Evolutionary conservation across 2,888 invertebrate species (phyloP), one percentile per base, ranked within the genome.

Genomic region (Apotomis capreana): DNA sequence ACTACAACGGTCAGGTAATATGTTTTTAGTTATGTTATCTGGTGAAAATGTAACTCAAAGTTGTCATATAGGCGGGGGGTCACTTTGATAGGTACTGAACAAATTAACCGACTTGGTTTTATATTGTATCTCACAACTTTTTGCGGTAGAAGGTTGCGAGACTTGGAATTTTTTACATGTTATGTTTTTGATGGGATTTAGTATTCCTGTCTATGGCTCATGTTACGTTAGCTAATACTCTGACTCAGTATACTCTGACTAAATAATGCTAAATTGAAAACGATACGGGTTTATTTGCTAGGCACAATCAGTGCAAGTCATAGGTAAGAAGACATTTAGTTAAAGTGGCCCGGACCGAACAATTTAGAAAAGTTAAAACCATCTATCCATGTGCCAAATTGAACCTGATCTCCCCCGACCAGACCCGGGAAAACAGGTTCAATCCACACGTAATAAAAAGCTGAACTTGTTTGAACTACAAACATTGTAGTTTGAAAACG

Each of bases 401-500:
- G 60, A 67, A 12, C 13, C 37, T 2, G 60, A 37, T 26, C 57
- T 26, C 64, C 44, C 44, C 65, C n/a, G 36, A 44, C n/a, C 15
- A 12, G 10, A 61, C 65, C 55, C 60, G 15, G 60, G 55, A 61
- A 15, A 70, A 70, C 65, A 49, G 60, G 65, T 61, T 67, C n/a
- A 70, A 67, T 40, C 70, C 55, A 70, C 55, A 55, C 37, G 10
- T 54, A 36, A 60, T 70, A 65, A 70, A 70, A 70, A 46, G 26
- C 36, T 44, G 49, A 64, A 46, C 70, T 52, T 59, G 55, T 54
- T 52, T 55, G 54, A 49, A 61, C 55, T 70, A 15, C 55, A 26
- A 26, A 26, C 26, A 13, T 37, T n/a, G 40, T 46, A 37, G 37
- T 10, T 57, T 44, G 70, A 26, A 61, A 67, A n/a, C 61, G 46